These are phyloP conservation scores for Erannis defoliaria DNA, from an alignment of 2,888 invertebrate species.

Conservation along the genomic window DNA sequence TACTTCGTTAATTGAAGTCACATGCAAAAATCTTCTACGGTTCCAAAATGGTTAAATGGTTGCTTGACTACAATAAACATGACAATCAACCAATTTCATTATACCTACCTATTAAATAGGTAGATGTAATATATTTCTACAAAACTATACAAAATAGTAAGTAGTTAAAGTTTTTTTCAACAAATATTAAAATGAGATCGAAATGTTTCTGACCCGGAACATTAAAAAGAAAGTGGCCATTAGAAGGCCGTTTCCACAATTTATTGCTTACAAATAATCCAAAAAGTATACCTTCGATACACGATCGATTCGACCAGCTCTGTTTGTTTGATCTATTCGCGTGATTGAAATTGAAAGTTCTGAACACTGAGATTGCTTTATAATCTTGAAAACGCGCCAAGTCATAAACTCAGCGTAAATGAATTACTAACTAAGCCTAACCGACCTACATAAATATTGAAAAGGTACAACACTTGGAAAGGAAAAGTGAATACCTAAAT, in stretches of 20 bases:
- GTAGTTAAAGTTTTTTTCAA: slow-evolving; percentile 1
- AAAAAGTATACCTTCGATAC: slow-evolving; percentile 19
- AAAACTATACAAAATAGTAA: slow-evolving; percentile 5
- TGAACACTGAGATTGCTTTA: not conserved
- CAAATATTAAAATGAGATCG: slow-evolving; percentile 14
- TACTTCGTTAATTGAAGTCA: no score
- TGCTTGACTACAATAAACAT: not conserved
- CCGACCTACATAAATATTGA: not conserved
- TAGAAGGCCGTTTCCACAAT: slow-evolving; percentile 29
- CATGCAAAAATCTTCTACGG: no score
- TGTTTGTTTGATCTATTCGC: slow-evolving; percentile 17
- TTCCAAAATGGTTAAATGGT: not conserved
- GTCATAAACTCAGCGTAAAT: not conserved
- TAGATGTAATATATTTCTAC: not conserved
- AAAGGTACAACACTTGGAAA: not conserved
- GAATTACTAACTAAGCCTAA: no score
- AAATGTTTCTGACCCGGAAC: slow-evolving; percentile 19
- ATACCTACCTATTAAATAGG: not conserved
- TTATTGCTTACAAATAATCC: slow-evolving; percentile 28
- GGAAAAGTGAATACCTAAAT: not conserved
- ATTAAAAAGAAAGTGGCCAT: slow-evolving; percentile 38
- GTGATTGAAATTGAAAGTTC: slow-evolving; percentile 28
- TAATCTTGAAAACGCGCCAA: not conserved
- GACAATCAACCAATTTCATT: not conserved
- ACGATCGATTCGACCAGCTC: slow-evolving; percentile 35